Conservation (phyloP, 2,113 vertebrate genomes). For the Arvicanthis niloticus region DNA sequence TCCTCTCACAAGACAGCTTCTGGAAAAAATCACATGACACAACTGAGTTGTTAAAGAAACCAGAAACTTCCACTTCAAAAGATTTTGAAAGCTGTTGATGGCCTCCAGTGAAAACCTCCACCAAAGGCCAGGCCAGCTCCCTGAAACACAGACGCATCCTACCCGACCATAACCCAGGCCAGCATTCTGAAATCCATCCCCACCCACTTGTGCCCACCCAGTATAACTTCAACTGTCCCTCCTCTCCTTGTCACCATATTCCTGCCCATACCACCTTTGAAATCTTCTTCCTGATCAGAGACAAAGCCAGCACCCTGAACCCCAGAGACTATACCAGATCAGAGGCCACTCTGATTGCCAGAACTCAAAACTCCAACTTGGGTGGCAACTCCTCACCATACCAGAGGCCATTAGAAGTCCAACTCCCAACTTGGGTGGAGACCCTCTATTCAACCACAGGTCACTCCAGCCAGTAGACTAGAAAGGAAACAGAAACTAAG, state of each 20-base stretch:
- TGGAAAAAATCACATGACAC: too few relatives aligned
- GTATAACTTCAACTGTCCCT: not conserved
- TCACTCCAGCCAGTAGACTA: not conserved
- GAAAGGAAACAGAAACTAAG: not conserved
- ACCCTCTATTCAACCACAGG: not conserved
- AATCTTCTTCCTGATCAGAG: not conserved
- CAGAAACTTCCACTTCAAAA: too few relatives aligned
- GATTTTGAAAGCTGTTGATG: not conserved
- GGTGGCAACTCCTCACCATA: too few relatives aligned
- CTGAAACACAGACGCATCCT: not conserved
- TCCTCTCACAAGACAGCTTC: too few relatives aligned
- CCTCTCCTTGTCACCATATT: not conserved
- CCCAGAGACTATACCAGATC: not conserved
- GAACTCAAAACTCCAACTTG: not conserved
- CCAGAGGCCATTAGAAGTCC: not conserved
- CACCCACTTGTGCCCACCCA: not conserved
- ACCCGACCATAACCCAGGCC: not conserved
- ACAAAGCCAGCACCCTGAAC: not conserved
- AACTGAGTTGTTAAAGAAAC: too few relatives aligned
- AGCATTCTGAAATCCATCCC: not conserved
- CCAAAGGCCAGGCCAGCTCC: not conserved
- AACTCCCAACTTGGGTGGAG: not conserved
- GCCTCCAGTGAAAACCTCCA: not conserved
- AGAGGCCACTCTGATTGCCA: not conserved
- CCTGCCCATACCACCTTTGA: not conserved